phyloP scores from a whole-genome alignment of 1,140 invertebrate genomes.

The Ylistrum balloti region DNA sequence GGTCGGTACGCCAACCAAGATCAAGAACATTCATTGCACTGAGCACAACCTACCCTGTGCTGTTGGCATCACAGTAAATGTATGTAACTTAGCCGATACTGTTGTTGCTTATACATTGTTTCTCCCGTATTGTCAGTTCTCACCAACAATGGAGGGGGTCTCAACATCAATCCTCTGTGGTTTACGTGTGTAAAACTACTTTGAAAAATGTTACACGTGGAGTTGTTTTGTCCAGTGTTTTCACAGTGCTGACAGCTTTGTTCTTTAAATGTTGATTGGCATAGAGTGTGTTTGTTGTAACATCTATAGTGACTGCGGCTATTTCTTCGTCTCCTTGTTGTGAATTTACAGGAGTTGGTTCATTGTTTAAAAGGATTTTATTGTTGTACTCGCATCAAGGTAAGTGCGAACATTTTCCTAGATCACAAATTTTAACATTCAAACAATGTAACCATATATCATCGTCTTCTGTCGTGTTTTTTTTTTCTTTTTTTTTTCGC shows the following conservation, averaged over 20 bases:
- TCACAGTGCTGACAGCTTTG: background rate
- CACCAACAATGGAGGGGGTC: background rate
- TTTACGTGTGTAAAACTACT: slow-evolving; percentile 17
- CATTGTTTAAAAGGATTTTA: slow-evolving; percentile 40
- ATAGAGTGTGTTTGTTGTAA: background rate
- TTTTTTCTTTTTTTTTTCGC: too few relatives aligned
- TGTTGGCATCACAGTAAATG: background rate
- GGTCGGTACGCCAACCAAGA: slow-evolving; percentile 9
- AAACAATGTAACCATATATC: background rate
- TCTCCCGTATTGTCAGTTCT: background rate
- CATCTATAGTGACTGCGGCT: background rate
- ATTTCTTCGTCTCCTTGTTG: background rate
- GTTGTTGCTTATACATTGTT: background rate
- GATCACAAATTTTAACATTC: background rate
- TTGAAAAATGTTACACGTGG: background rate
- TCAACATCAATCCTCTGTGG: background rate
- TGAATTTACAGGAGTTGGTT: background rate
- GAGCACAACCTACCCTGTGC: background rate
- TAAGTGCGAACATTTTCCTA: background rate
- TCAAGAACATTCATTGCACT: background rate
- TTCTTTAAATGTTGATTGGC: background rate
- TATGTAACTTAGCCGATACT: background rate
- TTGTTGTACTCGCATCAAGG: background rate
- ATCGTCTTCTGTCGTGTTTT: too few relatives aligned
- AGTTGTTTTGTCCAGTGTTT: background rate